Percentiles rank a stretch among this genome's conserved stretches.
Conservation (phyloP, 2,113 vertebrate species). For the Aspiorhynchus laticeps region DNA sequence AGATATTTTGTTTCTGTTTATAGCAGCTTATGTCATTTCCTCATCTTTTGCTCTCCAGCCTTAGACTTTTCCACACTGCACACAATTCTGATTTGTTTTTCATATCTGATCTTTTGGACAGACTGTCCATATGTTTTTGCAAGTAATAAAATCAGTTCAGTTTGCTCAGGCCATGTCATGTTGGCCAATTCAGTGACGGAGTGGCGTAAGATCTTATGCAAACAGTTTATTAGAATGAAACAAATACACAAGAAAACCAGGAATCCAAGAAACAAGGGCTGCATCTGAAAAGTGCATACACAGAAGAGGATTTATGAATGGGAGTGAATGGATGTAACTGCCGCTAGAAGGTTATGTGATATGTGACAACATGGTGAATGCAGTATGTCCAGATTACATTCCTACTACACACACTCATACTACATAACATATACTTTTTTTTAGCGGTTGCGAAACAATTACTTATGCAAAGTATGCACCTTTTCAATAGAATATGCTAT, state of each 20-base stretch:
- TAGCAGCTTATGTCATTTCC: neutral
- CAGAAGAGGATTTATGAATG: too few species aligned
- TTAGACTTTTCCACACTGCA: neutral
- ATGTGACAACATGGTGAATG: too few species aligned
- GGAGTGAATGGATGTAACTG: too few species aligned
- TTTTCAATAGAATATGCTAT: too few species aligned
- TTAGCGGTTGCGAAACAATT: too few species aligned
- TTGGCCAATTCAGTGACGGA: neutral
- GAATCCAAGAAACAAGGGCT: neutral
- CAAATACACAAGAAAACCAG: too few species aligned
- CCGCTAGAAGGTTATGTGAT: too few species aligned
- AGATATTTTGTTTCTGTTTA: slow-evolving; percentile 29
- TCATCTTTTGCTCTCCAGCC: neutral
- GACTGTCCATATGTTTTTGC: neutral
- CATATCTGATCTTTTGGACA: neutral
- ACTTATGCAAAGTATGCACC: too few species aligned
- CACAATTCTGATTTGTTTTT: neutral
- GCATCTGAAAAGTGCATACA: neutral
- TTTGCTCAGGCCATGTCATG: neutral
- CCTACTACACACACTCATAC: too few species aligned
- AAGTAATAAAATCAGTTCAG: neutral
- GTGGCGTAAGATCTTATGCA: neutral
- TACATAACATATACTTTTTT: too few species aligned
- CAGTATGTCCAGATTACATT: too few species aligned
- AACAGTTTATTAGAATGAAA: neutral